Evolutionary conservation across 2,797 vertebrate genomes (phyloP), one percentile per base, ranked within the genome.

Genomic region (Mus minutoides): DNA sequence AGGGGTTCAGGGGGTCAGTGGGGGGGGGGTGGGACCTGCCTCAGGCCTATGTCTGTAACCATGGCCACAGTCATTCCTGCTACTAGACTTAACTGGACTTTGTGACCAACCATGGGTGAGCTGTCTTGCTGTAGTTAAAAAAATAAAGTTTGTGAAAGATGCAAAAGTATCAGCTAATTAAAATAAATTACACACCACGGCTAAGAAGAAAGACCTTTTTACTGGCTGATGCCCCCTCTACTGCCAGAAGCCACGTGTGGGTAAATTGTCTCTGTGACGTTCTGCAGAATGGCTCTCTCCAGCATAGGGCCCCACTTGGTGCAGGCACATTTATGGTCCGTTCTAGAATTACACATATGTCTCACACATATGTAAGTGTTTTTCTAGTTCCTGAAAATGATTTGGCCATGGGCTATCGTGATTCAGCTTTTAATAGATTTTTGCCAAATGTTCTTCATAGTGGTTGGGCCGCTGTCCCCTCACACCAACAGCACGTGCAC

Each of bases 351-450:
- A 85, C 82, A 64, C 46, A 52, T 64, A 90, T 82, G 84, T 92
- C 76, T 96, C 64, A 84, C 82, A 64, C 64, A 62, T 84, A 95
- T 85, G 88, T 85, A 67, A 34, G 43, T 82, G 69, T 56, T 92
- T 96, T 82, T 91, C 64, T 19, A 31, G 82, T 89, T 96, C 79
- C 93, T 21, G 43, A 92, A 82, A 60, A 82, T 34, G 93, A 29
- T 54, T 76, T 79, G 84, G 79, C 82, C 67, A n/a, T 2, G 80
- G 88, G 21, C n/a, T 3, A 10, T 7, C 52, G 26, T 8, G 49
- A 76, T 84, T 93, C 93, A 90, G 93, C 87, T 80, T 88, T 96
- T 94, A 78, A 69, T 94, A 92, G 82, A 19, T 71, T 56, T 43
- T 79, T 88, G n/a, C 84, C 75, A 91, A 91, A 91, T 37, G 62